Percentiles rank a stretch among this genome's conserved stretches.
phyloP scores from a whole-genome alignment of 1,140 invertebrate species.

The Melipona quadrifasciata region DNA sequence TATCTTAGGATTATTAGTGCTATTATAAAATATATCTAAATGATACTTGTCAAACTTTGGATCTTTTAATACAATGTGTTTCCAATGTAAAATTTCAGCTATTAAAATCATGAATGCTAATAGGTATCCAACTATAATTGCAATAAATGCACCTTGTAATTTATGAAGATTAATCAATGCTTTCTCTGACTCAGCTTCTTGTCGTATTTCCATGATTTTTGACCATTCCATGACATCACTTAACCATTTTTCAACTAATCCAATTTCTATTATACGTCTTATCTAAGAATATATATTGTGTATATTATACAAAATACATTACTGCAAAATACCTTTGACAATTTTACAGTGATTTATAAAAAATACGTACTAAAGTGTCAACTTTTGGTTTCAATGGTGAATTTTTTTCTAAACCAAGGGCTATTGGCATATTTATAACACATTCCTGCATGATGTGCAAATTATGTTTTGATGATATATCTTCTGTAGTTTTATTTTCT shows the following conservation, averaged over 20 bases:
- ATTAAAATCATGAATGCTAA: conserved; percentile 83
- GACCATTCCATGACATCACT: conserved; percentile 86
- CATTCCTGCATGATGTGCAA: conserved; percentile 92
- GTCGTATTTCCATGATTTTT: conserved; percentile 79
- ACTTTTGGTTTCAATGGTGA: conserved; percentile 88
- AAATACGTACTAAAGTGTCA: conserved; percentile 82
- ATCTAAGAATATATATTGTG: conserved; percentile 74
- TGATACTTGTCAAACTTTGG: conserved; percentile 88
- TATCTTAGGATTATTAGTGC: conserved; percentile 11
- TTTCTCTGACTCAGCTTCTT: conserved; percentile 83
- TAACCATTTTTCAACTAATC: conserved; percentile 90
- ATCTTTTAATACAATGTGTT: conserved; percentile 84
- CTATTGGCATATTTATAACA: conserved; percentile 90
- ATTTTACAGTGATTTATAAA: not conserved
- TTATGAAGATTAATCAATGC: conserved; percentile 89
- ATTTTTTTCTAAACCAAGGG: conserved; percentile 90
- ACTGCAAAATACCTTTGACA: not conserved
- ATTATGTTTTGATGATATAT: conserved; percentile 79
- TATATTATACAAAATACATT: not conserved
- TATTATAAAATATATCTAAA: conserved; percentile 81
- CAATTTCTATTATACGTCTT: conserved; percentile 86
- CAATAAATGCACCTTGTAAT: conserved; percentile 88
- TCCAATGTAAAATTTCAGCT: conserved; percentile 86
- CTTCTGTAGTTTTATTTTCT: conserved; percentile 57
- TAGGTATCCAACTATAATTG: conserved; percentile 86